phyloP scores from a whole-genome alignment of 2,113 vertebrate species.

The Passer domesticus region DNA sequence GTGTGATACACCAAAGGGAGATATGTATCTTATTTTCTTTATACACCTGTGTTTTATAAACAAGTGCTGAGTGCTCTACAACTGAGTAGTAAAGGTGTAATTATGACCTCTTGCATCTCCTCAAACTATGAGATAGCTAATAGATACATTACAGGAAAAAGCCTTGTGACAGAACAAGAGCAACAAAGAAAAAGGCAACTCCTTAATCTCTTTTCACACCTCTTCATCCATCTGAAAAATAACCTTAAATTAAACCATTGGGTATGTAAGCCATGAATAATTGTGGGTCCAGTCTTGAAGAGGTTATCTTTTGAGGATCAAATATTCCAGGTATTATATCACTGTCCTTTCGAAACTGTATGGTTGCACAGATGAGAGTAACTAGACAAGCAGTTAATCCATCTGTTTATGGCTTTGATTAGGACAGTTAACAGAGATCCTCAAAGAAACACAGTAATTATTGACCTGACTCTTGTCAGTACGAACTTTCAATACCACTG shows the following conservation, averaged over 20 bases:
- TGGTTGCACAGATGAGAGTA: background rate
- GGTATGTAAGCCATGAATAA: background rate
- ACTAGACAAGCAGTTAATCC: conserved; percentile 27
- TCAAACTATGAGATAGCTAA: background rate
- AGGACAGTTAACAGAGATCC: conserved; percentile 40
- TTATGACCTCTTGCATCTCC: background rate
- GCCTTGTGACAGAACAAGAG: background rate
- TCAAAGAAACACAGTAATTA: conserved; percentile 14
- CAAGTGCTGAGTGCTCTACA: background rate
- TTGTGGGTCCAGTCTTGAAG: background rate
- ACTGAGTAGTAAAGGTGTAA: background rate
- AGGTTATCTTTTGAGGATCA: background rate
- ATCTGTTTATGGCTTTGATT: conserved; percentile 15
- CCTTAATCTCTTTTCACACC: background rate
- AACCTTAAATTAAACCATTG: background rate
- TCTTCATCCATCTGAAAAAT: background rate
- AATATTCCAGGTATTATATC: background rate
- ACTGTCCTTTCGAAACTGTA: background rate
- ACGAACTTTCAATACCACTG: conserved; percentile 52
- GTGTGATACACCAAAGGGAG: background rate
- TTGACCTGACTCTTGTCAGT: background rate
- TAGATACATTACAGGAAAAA: background rate
- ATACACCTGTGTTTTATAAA: background rate
- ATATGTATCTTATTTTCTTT: background rate
- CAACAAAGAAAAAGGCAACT: background rate